Conservation (phyloP, 2,113 vertebrate species). For the Dryoscopus gambensis region DNA sequence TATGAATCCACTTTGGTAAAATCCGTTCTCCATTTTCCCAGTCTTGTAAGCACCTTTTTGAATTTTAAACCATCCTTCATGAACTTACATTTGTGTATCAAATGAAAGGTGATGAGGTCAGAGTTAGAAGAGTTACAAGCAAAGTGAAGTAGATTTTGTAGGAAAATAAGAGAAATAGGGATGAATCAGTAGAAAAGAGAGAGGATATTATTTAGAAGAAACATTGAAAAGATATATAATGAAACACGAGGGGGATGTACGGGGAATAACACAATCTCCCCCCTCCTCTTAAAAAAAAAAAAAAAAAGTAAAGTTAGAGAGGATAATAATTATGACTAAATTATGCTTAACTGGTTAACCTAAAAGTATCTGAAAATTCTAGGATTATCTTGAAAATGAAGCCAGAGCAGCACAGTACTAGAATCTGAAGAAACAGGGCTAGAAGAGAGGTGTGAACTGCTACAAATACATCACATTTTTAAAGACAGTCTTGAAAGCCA, state of each 20-base stretch:
- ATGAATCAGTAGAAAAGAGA: background rate
- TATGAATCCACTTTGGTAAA: background rate
- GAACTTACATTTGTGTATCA: background rate
- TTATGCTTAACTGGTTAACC: background rate
- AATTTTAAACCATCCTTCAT: background rate
- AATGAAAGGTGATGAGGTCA: background rate
- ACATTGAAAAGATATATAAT: background rate
- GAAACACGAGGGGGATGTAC: background rate
- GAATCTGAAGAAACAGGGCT: background rate
- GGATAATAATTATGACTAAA: background rate
- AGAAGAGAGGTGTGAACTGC: background rate
- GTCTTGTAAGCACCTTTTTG: background rate
- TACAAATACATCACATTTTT: background rate
- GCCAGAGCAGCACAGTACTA: background rate
- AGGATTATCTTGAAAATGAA: background rate
- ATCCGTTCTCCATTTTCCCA: background rate
- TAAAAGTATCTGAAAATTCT: background rate
- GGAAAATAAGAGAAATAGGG: background rate
- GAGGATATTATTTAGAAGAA: background rate
- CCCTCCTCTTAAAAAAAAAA: rapidly evolving
- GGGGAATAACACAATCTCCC: rapidly evolving
- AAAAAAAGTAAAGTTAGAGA: background rate
- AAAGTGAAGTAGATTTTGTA: background rate
- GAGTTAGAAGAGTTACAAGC: background rate
- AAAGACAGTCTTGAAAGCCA: background rate